Percentiles rank a stretch among this genome's conserved stretches.
Conservation (phyloP, 2,797 vertebrate species). For the Euphonia xanthogaster region DNA sequence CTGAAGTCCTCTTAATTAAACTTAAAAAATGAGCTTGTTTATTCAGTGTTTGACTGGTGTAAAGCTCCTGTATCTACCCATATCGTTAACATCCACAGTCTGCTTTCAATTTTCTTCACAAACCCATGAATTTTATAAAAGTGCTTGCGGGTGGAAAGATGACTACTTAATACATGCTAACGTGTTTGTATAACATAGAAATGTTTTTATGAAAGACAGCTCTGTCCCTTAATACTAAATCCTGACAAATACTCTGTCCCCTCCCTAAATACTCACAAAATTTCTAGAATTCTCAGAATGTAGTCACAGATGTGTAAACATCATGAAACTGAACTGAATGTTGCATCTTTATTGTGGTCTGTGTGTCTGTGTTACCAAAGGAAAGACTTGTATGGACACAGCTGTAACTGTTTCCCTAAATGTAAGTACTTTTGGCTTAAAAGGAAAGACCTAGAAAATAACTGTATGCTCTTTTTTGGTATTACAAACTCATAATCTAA, state of each 20-base stretch:
- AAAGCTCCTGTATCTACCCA: not conserved
- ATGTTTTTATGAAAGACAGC: not conserved
- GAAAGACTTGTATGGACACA: not conserved
- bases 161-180: slow-evolving; percentile 9
- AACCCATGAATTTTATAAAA: slow-evolving; percentile 10
- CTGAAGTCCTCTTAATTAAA: not conserved
- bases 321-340: not conserved
- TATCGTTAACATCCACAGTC: not conserved
- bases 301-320: not conserved
- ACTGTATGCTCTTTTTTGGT: not conserved
- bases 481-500: not conserved
- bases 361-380: not conserved
- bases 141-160: slow-evolving; percentile 26
- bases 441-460: not conserved
- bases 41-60: not conserved
- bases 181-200: not conserved
- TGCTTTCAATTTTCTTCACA: slow-evolving; percentile 50
- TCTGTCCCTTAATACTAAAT: not conserved
- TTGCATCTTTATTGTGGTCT: not conserved
- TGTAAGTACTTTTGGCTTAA: not conserved
- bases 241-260: not conserved
- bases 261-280: not conserved
- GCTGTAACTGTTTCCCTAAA: not conserved
- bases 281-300: not conserved
- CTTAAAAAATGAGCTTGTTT: not conserved